Percentiles rank a stretch among this genome's conserved stretches.
Conservation (phyloP, 2,113 vertebrate species). For the Rhinolophus ferrumequinum region DNA sequence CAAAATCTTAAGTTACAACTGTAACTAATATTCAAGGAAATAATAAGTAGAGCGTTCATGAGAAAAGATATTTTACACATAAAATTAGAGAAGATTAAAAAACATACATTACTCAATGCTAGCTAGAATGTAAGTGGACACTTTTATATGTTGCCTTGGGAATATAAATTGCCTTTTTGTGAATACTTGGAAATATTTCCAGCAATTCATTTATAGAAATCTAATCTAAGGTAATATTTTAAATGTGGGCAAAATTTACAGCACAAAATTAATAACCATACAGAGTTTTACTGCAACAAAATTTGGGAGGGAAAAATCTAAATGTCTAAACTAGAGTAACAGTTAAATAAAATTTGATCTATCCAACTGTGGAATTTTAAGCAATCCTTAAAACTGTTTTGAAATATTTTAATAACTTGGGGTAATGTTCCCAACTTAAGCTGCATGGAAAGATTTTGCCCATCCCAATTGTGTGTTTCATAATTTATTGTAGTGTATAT, state of each 20-base stretch:
- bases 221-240: constrained; percentile 5
- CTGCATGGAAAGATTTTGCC: neutral
- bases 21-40: neutral
- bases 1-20: neutral
- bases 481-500: neutral
- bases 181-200: neutral
- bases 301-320: neutral
- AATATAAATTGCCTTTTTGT: neutral
- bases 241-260: neutral
- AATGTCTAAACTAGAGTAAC: neutral
- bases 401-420: neutral
- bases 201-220: neutral
- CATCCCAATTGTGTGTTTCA: neutral
- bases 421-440: neutral
- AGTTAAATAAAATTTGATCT: neutral
- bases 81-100: neutral
- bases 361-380: neutral
- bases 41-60: neutral
- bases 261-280: neutral
- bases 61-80: neutral
- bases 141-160: neutral
- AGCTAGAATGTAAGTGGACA: neutral
- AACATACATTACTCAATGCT: neutral
- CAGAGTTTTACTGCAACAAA: neutral
- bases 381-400: neutral